Evolutionary conservation across 2,113 vertebrate species (phyloP).

Genomic region (Urocolius indicus): DNA sequence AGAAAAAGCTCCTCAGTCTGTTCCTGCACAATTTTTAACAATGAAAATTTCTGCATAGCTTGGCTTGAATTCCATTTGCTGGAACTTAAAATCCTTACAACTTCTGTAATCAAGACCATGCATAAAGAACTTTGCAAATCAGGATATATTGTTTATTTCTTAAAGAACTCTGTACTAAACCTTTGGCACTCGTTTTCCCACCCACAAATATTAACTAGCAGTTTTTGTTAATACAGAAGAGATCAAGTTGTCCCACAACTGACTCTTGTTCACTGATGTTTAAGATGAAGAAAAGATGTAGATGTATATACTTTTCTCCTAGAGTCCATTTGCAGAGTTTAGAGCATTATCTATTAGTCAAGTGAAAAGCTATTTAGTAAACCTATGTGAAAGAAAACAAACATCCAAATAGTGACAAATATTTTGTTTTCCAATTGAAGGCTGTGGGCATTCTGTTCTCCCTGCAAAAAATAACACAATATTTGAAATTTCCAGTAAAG

Average conservation of each 20-base stretch:
- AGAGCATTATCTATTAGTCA: background rate
- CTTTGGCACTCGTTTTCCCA: background rate
- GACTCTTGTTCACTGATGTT: background rate
- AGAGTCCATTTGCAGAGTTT: background rate
- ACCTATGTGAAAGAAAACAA: background rate
- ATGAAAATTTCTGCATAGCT: background rate
- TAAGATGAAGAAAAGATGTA: background rate
- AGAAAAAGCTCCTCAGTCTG: background rate
- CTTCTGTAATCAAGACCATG: background rate
- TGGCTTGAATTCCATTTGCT: background rate
- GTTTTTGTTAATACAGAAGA: background rate
- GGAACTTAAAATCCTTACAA: background rate
- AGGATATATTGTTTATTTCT: background rate
- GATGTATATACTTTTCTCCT: background rate
- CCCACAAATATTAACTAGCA: background rate
- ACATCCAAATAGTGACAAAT: background rate
- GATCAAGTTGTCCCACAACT: background rate
- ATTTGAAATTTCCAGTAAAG: background rate
- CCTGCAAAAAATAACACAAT: background rate
- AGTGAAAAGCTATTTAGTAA: background rate
- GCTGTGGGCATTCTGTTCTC: background rate
- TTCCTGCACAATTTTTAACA: background rate
- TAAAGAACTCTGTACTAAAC: background rate
- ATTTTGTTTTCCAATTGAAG: background rate
- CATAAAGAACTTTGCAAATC: background rate